phyloP scores from a whole-genome alignment of 2,797 vertebrate species.

The Botia kubotai region DNA sequence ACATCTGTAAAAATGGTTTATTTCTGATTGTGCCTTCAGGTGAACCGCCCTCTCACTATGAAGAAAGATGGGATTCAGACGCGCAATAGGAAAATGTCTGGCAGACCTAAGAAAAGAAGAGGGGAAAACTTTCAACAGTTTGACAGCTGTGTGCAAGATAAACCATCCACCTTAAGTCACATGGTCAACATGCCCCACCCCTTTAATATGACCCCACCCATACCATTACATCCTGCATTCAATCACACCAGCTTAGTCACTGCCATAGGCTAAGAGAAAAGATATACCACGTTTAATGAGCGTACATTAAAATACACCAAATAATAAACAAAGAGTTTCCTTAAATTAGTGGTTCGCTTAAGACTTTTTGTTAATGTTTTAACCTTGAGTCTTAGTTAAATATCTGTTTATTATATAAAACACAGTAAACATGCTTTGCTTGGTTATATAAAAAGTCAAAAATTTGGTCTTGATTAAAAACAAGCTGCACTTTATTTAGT shows the following conservation, averaged over 20 bases:
- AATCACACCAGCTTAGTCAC: constrained; percentile 95
- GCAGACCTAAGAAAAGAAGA: constrained; percentile 94
- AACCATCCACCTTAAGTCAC: constrained; percentile 90
- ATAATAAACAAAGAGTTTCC: neutral
- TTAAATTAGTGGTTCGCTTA: neutral
- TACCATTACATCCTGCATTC: constrained; percentile 93
- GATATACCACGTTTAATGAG: neutral
- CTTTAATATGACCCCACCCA: constrained; percentile 84
- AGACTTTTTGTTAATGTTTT: neutral
- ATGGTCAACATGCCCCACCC: constrained; percentile 85
- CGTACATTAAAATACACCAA: neutral
- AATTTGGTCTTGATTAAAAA: constrained; percentile 18
- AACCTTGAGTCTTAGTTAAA: neutral
- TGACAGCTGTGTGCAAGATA: constrained; percentile 92
- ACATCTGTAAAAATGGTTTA: neutral
- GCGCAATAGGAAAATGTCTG: constrained; percentile 98
- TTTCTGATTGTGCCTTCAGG: constrained; percentile 73
- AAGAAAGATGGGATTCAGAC: constrained; percentile 99
- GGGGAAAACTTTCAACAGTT: constrained; percentile 91
- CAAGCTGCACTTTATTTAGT: constrained; percentile 53
- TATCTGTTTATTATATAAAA: constrained; percentile 4
- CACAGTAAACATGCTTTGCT: neutral
- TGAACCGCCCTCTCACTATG: constrained; percentile 98
- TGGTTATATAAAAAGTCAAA: constrained; percentile 5
- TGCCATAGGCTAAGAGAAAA: constrained; percentile 87